Base-by-base conservation (phyloP, 2,888 invertebrate species). In the Synanthedon tipuliformis region DNA sequence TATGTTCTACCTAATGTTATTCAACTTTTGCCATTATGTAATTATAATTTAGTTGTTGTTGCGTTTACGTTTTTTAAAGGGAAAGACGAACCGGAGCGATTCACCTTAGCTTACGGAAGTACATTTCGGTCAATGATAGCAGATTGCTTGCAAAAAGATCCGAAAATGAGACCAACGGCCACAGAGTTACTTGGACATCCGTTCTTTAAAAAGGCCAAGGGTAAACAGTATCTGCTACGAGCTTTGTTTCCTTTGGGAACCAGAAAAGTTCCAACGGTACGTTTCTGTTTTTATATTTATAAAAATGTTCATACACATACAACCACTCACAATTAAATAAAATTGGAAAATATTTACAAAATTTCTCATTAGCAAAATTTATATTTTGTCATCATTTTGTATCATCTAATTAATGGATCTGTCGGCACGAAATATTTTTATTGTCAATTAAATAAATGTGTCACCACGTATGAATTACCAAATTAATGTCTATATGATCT, bases 161-260 rank as follows among this genome's bases (percentile, higher is more conserved):
- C 98, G 0, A 90, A 94, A 0, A 97, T 96, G 75, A 91, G 97
- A 85, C 98, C 99, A 7, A 95, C 98, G 0, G 98, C 99, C 15
- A 94, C 95, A 41, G 98, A 99, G 78, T 87, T 99, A 51, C 84
- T 99, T 54, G 99, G 98, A 80, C 96, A 99, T 81, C 95, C 97
- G 3, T 99, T 99, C 81, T 98, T 99, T 85, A 97, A 95, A 77
- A 99, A 99, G 81, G 96, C 98, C 10, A 99, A 98, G 80, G 96
- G 96, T 74, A 94, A 93, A 71, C 95, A 93, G 71, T 96, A 95
- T 82, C 86, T 97, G 48, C 93, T 94, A 57, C 94, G 95, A 73
- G 95, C 95, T 1, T 79, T 97, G 61, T 92, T 96, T 41, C 92
- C 94, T 7, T 93, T 93, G 56, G 96, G 96, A 0, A 96, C 96